These are phyloP conservation scores for Nomada goodeniana DNA, from an alignment of 2,888 invertebrate species.

Conservation along the genomic window DNA sequence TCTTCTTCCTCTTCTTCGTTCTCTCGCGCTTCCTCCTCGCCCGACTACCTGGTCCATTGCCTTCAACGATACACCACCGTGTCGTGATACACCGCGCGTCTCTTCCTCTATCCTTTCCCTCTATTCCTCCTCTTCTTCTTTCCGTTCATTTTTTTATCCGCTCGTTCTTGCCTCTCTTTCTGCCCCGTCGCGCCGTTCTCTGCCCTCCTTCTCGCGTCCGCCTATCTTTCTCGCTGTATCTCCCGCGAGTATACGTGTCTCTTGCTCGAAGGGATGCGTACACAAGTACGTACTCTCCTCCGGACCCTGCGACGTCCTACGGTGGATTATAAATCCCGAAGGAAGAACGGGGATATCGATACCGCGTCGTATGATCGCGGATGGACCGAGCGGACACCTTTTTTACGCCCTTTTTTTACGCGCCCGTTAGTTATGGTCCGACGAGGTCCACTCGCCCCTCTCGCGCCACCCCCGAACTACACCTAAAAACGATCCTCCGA, in stretches of 20 bases:
- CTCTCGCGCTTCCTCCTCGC: conserved; percentile 12
- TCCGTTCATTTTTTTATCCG: conserved; percentile 62
- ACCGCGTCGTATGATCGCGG: conserved; percentile 36
- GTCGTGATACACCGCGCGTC: conserved; percentile 35
- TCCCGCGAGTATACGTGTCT: conserved; percentile 31
- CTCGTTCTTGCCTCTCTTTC: conserved; percentile 32
- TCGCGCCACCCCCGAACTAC: background rate
- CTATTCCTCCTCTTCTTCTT: conserved; percentile 78
- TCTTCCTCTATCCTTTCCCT: conserved; percentile 75
- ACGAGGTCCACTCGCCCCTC: background rate
- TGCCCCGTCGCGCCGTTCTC: background rate
- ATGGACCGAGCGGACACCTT: conserved; percentile 32
- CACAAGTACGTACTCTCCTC: conserved; percentile 13
- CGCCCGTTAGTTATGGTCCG: conserved; percentile 8
- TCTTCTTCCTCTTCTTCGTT: conserved; percentile 2
- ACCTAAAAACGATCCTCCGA: background rate
- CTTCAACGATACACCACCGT: conserved; percentile 47
- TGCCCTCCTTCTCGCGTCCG: background rate
- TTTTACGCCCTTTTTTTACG: background rate
- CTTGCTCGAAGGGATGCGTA: conserved; percentile 53
- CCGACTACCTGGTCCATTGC: conserved; percentile 31
- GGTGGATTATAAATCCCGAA: conserved; percentile 55
- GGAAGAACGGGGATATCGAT: conserved; percentile 56
- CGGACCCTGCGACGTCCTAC: conserved; percentile 6
- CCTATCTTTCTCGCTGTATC: conserved; percentile 4